Evolutionary conservation across 1,140 invertebrate species (phyloP).

Genomic region (Aphelinus atriplicis): DNA sequence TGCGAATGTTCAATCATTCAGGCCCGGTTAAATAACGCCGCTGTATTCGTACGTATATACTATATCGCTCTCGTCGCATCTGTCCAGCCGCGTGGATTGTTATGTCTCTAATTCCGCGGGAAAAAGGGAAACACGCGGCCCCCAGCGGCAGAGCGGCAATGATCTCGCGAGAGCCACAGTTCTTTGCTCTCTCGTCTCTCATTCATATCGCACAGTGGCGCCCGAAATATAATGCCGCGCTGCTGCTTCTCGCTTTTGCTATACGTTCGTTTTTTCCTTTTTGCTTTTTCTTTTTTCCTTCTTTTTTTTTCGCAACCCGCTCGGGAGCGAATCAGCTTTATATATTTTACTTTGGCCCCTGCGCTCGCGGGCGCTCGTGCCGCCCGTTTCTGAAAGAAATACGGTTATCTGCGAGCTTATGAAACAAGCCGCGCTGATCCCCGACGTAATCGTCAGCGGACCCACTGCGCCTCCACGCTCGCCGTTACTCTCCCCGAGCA

Average conservation of each 20-base stretch:
- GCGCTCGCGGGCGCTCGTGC: no score
- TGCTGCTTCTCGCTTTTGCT: background rate
- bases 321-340: slow-evolving; percentile 16
- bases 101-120: background rate
- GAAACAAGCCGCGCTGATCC: slow-evolving; percentile 25
- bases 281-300: background rate
- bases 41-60: no score
- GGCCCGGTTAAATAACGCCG: no score
- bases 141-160: background rate
- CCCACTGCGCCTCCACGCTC: background rate
- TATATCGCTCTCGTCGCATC: no score
- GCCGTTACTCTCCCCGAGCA: no score
- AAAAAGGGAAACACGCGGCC: no score
- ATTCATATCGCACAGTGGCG: slow-evolving; percentile 37
- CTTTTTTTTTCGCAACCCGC: background rate
- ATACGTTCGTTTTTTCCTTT: background rate
- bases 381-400: slow-evolving; percentile 17
- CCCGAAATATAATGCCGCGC: background rate
- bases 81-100: background rate
- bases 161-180: no score
- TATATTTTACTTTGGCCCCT: slow-evolving; percentile 13
- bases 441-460: slow-evolving; percentile 13
- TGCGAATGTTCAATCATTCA: no score
- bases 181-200: slow-evolving; percentile 28
- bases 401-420: slow-evolving; percentile 30